Evolutionary conservation across 2,888 invertebrate genomes (phyloP), one percentile per base, ranked within the genome.

Genomic region (Lamproptera curius): DNA sequence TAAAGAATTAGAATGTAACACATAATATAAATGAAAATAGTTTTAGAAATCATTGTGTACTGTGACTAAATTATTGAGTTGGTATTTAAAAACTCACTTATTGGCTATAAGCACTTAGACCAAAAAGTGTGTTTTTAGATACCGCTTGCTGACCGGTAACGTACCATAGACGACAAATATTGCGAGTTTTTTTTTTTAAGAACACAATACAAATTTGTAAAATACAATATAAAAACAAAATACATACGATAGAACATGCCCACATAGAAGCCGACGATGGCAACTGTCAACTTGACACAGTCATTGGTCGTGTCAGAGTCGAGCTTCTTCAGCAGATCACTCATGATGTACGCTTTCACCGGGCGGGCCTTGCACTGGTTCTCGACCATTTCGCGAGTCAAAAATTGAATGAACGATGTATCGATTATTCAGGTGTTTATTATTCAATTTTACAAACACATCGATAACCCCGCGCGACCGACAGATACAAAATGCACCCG

Each of bases 341-440:
- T 86, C 86, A 86, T 86, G 67, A 85, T 84, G 80, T 76, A 82
- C 54, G 78, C 74, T 68, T 79, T 85, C 58, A 54, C 78, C 58
- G 58, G 76, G 68, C 80, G 62, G 51, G 76, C 76, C 53, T 63
- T 74, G 53, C 85, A 87, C 79, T 83, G 76, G 61, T 61, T 74
- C 63, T 86, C 76, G 54, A 77, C 83, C 85, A 87, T 85, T 45
- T 61, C 67, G 57, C 52, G 60, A 60, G 42, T 31, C 13, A 11
- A 31, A 31, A 31, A 31, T 1, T 11, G 13, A 31, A 31, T 2
- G 5, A 28, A 28, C 28, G n/a, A 28, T 11, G 9, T 28, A 31
- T 31, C 31, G n/a, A 31, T 11, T 11, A 31, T 16, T 10, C 10
- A 20, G 20, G 6, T 34, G 33, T 61, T 53, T 53, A 54, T 53